Conservation (phyloP, 1,140 invertebrate genomes). For the Trialeurodes vaporariorum region DNA sequence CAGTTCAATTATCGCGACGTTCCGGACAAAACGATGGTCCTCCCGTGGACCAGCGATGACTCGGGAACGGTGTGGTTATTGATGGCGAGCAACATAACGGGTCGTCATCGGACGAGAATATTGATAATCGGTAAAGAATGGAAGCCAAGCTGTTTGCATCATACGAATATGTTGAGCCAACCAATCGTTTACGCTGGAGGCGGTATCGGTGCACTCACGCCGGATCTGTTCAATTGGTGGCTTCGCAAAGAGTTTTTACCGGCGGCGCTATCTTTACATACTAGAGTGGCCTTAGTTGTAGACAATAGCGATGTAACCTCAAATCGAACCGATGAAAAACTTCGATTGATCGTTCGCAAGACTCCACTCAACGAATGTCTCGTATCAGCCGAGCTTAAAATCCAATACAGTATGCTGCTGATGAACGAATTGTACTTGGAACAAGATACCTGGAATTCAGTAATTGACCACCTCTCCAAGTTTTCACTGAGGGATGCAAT, state of each 20-base stretch:
- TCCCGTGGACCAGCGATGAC: background rate
- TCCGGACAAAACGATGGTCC: conserved; percentile 31
- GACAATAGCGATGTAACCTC: conserved; percentile 32
- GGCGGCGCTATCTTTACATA: conserved; percentile 38
- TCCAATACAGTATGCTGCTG: conserved; percentile 34
- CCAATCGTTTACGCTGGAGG: conserved; percentile 43
- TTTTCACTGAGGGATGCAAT: conserved; percentile 41
- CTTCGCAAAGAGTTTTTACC: conserved; percentile 40
- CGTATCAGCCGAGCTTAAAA: conserved; percentile 35
- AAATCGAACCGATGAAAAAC: background rate
- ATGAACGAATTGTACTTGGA: conserved; percentile 25
- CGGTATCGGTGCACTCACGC: conserved; percentile 36
- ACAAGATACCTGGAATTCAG: conserved; percentile 18
- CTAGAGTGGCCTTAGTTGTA: conserved; percentile 36
- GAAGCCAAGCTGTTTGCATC: conserved; percentile 37
- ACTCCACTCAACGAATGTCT: conserved; percentile 22
- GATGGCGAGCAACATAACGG: conserved; percentile 38
- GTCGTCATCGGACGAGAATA: conserved; percentile 38
- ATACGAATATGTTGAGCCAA: conserved; percentile 42
- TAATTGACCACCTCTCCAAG: conserved; percentile 30
- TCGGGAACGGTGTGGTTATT: conserved; percentile 37
- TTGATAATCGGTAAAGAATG: conserved; percentile 39
- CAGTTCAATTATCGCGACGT: conserved; percentile 39
- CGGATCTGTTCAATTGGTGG: conserved; percentile 42
- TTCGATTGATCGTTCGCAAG: background rate